Percentiles rank a stretch among this genome's conserved stretches.
These are phyloP conservation scores for Irena cyanogastra DNA, from an alignment of 2,113 vertebrate genomes.

Conservation along the genomic window DNA sequence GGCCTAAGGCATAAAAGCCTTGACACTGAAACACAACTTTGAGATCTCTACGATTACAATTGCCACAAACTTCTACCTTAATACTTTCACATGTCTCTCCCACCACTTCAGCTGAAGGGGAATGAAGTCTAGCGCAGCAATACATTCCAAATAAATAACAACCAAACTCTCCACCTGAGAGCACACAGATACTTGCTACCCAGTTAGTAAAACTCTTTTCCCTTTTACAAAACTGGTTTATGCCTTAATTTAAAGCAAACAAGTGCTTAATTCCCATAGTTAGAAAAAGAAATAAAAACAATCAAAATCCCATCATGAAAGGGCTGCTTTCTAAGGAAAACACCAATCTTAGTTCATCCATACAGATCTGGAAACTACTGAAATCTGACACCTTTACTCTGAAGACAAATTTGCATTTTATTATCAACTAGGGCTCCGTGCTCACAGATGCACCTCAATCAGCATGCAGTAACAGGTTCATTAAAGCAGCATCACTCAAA, in stretches of 20 bases:
- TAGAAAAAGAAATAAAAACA: background rate
- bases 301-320: conserved; percentile 60
- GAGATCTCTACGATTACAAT: background rate
- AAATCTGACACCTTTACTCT: conserved; percentile 58
- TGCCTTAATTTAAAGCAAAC: conserved; percentile 2
- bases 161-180: background rate
- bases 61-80: background rate
- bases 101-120: background rate
- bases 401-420: conserved; percentile 55
- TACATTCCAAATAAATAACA: background rate
- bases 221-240: background rate
- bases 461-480: background rate
- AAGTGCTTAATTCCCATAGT: conserved; percentile 16
- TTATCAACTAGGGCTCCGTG: background rate
- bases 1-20: background rate
- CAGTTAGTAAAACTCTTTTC: background rate
- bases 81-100: background rate
- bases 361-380: conserved; percentile 53
- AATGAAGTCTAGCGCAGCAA: background rate
- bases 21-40: background rate
- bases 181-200: background rate
- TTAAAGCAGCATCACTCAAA: background rate
- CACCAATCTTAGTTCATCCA: conserved; percentile 31
- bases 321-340: conserved; percentile 53
- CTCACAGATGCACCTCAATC: conserved; percentile 20